A percentile compares a stretch with the other conserved stretches of the same genome.
Evolutionary conservation across 2,888 invertebrate genomes (phyloP).

Genomic region (Thera britannica): DNA sequence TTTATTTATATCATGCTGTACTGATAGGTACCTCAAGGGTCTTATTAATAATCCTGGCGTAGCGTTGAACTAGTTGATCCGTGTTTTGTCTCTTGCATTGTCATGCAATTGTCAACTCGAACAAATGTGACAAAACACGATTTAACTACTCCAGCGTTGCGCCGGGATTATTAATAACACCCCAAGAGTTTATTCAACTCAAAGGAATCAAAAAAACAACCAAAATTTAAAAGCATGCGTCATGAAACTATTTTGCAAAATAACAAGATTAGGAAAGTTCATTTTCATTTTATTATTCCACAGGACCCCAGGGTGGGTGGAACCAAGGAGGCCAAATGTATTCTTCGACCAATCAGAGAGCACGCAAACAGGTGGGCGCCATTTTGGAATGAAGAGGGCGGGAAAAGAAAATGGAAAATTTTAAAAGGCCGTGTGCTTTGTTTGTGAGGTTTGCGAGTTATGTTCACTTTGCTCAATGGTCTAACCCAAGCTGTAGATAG

Average conservation of each 20-base stretch:
- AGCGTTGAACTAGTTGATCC: too few species aligned
- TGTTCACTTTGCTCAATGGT: too few species aligned
- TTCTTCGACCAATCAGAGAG: constrained; percentile 30
- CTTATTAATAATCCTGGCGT: too few species aligned
- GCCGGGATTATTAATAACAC: too few species aligned
- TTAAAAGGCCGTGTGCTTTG: neutral
- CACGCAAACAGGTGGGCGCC: constrained; percentile 57
- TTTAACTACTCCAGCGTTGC: too few species aligned
- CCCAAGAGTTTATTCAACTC: neutral
- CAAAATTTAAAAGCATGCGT: constrained; percentile 1
- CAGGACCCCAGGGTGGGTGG: constrained; percentile 27
- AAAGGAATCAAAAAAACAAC: neutral
- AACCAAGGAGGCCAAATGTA: constrained; percentile 5
- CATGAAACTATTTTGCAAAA: constrained; percentile 23
- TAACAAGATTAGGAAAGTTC: constrained; percentile 20
- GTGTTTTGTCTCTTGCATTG: too few species aligned
- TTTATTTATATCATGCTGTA: too few species aligned
- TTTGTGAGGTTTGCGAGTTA: neutral
- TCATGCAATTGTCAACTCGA: too few species aligned
- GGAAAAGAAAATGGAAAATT: constrained; percentile 24
- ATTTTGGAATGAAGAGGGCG: constrained; percentile 51
- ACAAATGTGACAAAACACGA: too few species aligned
- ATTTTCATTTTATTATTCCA: constrained; percentile 24
- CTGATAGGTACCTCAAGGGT: too few species aligned
- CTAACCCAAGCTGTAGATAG: too few species aligned